phyloP scores from a whole-genome alignment of 2,113 vertebrate genomes.

The Orthonyx spaldingii region DNA sequence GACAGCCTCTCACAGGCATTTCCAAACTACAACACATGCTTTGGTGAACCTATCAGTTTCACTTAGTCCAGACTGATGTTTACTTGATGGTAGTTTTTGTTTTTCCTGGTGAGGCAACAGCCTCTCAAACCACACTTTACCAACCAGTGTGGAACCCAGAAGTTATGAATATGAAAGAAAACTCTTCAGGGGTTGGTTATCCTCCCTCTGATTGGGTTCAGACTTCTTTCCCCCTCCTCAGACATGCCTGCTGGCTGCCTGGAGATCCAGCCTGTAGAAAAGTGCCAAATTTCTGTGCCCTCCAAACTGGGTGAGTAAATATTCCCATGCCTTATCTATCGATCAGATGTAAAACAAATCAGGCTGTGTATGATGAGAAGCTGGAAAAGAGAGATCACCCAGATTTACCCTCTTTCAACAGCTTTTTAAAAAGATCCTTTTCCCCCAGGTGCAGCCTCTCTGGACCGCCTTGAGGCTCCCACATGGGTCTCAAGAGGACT shows the following conservation, averaged over 20 bases:
- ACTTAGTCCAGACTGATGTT: not conserved
- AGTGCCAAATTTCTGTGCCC: accelerated
- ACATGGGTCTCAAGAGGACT: not conserved
- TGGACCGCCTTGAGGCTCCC: accelerated
- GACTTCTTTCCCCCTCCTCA: not conserved
- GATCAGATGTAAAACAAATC: not conserved
- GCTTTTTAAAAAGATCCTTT: not conserved
- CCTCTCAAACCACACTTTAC: not conserved
- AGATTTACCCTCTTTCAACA: not conserved
- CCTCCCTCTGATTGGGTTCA: not conserved
- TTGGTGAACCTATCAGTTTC: not conserved
- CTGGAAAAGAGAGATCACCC: not conserved
- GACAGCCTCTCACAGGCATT: not conserved
- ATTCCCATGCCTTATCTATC: not conserved
- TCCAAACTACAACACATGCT: not conserved
- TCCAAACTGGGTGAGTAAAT: not conserved
- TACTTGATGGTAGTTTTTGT: not conserved
- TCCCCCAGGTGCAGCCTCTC: not conserved
- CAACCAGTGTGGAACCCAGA: not conserved
- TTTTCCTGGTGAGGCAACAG: not conserved
- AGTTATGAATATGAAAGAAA: not conserved
- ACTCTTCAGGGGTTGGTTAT: not conserved
- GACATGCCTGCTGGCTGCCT: not conserved
- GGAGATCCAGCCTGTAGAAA: not conserved
- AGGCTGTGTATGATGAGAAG: not conserved